Evolutionary conservation across 2,113 vertebrate genomes (phyloP).

Genomic region (Sturnira hondurensis): DNA sequence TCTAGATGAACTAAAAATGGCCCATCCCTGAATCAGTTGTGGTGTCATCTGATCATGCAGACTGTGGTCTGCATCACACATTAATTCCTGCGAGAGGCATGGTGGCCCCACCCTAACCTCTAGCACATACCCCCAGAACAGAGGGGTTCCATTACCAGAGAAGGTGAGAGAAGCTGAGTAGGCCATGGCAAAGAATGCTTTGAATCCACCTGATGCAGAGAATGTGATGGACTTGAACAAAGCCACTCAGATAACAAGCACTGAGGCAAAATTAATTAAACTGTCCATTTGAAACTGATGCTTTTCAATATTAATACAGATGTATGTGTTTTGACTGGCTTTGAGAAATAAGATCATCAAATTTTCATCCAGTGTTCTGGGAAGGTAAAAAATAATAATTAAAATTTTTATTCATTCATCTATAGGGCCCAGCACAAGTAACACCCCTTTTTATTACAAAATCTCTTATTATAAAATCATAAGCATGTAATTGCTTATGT

Average conservation of each 20-base stretch:
- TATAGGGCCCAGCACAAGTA: no score
- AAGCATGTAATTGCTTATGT: no score
- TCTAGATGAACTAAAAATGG: background rate
- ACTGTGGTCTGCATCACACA: background rate
- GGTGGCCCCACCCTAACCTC: background rate
- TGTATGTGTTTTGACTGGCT: background rate
- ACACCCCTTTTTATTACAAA: no score
- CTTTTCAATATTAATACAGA: background rate
- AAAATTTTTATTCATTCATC: background rate
- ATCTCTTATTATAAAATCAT: no score
- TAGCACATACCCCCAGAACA: background rate
- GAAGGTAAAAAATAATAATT: background rate
- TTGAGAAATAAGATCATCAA: background rate
- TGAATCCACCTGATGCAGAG: no score
- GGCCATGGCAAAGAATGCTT: background rate
- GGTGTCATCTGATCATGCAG: no score
- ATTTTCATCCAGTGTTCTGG: background rate
- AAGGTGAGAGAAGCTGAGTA: background rate
- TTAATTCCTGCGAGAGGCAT: background rate
- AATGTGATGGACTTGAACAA: background rate
- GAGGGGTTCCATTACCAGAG: background rate
- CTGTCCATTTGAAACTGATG: background rate
- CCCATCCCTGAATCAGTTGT: background rate
- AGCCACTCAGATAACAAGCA: background rate
- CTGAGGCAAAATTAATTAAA: background rate